These are phyloP conservation scores for Rugalucina vietnamica DNA, from an alignment of 2,888 invertebrate genomes.

Conservation along the genomic window DNA sequence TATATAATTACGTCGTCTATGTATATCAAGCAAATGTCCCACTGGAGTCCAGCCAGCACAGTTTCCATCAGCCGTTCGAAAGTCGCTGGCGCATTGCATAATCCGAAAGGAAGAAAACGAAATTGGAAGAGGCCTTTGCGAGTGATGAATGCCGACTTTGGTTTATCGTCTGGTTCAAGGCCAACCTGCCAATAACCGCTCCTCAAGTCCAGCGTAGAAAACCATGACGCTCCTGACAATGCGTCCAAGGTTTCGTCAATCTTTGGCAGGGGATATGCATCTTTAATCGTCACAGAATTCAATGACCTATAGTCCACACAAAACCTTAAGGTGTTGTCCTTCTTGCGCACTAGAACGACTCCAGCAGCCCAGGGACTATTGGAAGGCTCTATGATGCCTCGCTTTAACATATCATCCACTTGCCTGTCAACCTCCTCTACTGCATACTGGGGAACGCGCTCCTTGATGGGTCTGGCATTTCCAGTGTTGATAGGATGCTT, in stretches of 20 bases:
- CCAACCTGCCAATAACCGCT: background rate
- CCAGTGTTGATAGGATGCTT: slow-evolving; percentile 35
- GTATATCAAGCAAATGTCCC: background rate
- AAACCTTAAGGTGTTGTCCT: background rate
- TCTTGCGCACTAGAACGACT: background rate
- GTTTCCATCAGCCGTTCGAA: background rate
- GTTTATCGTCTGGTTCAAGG: too few species aligned
- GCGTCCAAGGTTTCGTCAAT: too few species aligned
- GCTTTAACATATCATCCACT: background rate
- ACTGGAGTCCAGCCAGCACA: background rate
- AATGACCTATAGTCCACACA: background rate
- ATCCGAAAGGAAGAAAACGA: too few species aligned
- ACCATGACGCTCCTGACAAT: too few species aligned
- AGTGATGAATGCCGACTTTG: background rate
- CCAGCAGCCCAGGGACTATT: background rate
- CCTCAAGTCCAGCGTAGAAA: background rate
- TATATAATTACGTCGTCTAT: background rate
- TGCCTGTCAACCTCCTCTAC: background rate
- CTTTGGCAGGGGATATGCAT: too few species aligned
- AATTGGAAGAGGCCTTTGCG: background rate
- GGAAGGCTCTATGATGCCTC: background rate
- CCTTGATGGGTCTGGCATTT: slow-evolving; percentile 17
- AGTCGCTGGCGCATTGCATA: background rate
- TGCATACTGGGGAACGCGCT: background rate
- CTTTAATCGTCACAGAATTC: background rate